These are phyloP conservation scores for Philopotamus ludificatus DNA, from an alignment of 1,140 invertebrate genomes.

Conservation along the genomic window DNA sequence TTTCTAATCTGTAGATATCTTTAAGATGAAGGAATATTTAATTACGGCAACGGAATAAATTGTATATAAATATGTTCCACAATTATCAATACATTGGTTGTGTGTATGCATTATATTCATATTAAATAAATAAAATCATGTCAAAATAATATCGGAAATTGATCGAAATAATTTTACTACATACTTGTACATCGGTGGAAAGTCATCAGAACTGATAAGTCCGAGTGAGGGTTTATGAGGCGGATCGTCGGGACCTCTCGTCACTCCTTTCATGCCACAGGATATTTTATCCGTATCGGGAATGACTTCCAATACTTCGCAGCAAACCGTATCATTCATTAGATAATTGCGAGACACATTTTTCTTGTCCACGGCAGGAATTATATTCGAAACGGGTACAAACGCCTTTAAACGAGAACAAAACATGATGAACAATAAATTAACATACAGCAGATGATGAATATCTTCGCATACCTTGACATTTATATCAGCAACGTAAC, in stretches of 20 bases:
- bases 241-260: constrained; percentile 64
- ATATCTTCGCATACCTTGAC: constrained; percentile 63
- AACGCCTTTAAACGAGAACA: constrained; percentile 59
- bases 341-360: constrained; percentile 74
- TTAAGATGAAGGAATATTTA: constrained; percentile 1
- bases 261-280: constrained; percentile 78
- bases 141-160: too few species aligned
- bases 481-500: constrained; percentile 80
- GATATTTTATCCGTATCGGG: constrained; percentile 84
- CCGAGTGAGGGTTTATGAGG: constrained; percentile 72
- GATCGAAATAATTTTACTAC: too few species aligned
- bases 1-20: not conserved
- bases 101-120: too few species aligned
- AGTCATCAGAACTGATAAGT: constrained; percentile 79
- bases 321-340: constrained; percentile 81
- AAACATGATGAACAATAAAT: not conserved
- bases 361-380: constrained; percentile 78
- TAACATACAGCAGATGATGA: not conserved
- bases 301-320: constrained; percentile 84
- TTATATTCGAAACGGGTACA: constrained; percentile 67
- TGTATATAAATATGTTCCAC: not conserved
- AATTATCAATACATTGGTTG: too few species aligned
- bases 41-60: not conserved
- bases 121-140: too few species aligned
- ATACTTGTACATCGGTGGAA: constrained; percentile 87